Base-by-base conservation (phyloP, 2,797 vertebrate species). In the Poeciliopsis presidionis region DNA sequence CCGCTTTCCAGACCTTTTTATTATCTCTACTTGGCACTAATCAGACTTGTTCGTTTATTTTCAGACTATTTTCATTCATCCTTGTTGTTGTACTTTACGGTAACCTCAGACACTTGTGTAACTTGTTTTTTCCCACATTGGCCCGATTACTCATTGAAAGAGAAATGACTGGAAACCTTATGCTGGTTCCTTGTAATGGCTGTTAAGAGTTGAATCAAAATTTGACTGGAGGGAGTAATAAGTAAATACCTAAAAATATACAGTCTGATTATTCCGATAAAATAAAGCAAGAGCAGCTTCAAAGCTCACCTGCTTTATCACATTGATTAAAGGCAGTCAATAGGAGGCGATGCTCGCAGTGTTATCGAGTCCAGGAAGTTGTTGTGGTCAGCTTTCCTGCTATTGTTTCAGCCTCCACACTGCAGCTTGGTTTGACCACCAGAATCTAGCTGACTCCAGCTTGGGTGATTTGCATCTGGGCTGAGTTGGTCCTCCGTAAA, bases 1-100 rank as follows among this genome's bases (percentile, higher is more conserved):
- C 89, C 84, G 81, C 76, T 92, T 80, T 82, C 79, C 85, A 91
- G 86, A 91, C 90, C 86, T 86, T 89, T 63, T 92, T 87, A 90
- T 93, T 90, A 92, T 93, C 85, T 83, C 81, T 67, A 75, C 88
- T 87, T 92, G 85, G 89, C 81, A 82, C 77, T 79, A 85, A 77
- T 70, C 90, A 9, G 72, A 30, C 76, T 85, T 81, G 80, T 86
- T 89, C 1, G 8, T 89, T 85, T 93, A 89, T 91, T 93, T 90
- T 86, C 43, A 76, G 83, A 79, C 46, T 65, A 57, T 83, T 86
- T 81, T 41, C 30, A n/a, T 36, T 81, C 82, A 84, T 82, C 53
- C 51, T 84, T 84, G 74, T 81, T 87, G 47, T 81, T 53, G 41
- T 47, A 79, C 39, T 79, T 84, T 74, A 74, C 81, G 65, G 73